These are phyloP conservation scores for Mya arenaria DNA, from an alignment of 1,140 invertebrate species.

Conservation along the genomic window DNA sequence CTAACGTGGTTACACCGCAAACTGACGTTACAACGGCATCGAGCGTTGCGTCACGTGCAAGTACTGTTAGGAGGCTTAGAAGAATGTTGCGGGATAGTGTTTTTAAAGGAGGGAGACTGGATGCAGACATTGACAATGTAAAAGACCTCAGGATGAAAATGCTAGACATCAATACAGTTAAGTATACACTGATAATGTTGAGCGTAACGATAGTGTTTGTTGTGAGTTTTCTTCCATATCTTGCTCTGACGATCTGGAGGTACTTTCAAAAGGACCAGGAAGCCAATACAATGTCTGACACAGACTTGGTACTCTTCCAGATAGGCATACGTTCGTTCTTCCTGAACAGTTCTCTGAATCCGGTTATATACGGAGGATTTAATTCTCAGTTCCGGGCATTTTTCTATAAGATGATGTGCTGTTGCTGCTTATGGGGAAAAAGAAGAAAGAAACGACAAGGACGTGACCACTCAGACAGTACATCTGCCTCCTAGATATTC, in stretches of 20 bases:
- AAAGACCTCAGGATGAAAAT: slow-evolving; percentile 39
- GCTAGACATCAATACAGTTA: slow-evolving; percentile 39
- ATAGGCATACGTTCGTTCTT: slow-evolving; percentile 55
- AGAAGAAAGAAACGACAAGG: neutral
- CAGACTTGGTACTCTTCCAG: slow-evolving; percentile 35
- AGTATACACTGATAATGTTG: slow-evolving; percentile 51
- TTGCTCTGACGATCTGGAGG: slow-evolving; percentile 42
- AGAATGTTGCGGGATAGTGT: neutral
- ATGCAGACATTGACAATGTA: slow-evolving; percentile 19
- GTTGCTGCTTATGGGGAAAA: neutral
- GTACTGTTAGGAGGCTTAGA: slow-evolving; percentile 12
- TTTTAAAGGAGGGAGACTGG: neutral
- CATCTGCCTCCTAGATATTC: no score
- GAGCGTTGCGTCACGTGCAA: slow-evolving; percentile 7
- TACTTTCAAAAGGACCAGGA: slow-evolving; percentile 34
- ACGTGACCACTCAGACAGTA: slow-evolving; percentile 30
- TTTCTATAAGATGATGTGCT: slow-evolving; percentile 3
- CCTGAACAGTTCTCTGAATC: slow-evolving; percentile 54
- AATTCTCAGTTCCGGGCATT: slow-evolving; percentile 50
- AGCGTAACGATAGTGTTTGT: slow-evolving; percentile 34
- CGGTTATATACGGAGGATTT: slow-evolving; percentile 55
- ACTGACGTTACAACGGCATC: slow-evolving; percentile 1
- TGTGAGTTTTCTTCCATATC: slow-evolving; percentile 43
- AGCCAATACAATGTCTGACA: slow-evolving; percentile 8
- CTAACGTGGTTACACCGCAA: slow-evolving; percentile 21